Base-by-base conservation (phyloP, 2,888 invertebrate genomes). In the Mesoligia furuncula region DNA sequence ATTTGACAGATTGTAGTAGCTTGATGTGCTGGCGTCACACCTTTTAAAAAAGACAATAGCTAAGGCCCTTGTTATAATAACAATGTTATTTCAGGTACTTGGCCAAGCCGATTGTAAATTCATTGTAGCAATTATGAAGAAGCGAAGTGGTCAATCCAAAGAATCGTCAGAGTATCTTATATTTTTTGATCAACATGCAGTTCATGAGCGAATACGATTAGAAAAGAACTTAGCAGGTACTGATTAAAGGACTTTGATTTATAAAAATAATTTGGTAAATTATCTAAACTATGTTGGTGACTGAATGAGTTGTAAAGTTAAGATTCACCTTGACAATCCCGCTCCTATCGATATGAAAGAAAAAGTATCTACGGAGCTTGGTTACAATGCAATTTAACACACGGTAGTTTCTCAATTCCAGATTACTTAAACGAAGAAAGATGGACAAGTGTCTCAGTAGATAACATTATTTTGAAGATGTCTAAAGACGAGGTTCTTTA, bases 151-250 rank as follows among this genome's bases (percentile, higher is more conserved):
- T 59, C 83, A 89, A 66, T 86, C 91, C 54, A 92, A 93, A 71
- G 92, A 95, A 84, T 91, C 93, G 75, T 95, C 91, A 36, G 93
- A 97, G 85, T 93, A 97, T 77, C 90, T 98, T 36, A 96, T 98
- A 54, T 90, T 98, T 54, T 98, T 99, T 92, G 99, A 99, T 95
- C 99, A 99, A 94, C 99, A 99, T 95, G 99, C 99, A 64, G 98
- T 98, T 48, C 98, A 99, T 93, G 99, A 99, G 95, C 97, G 99
- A 92, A 97, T 99, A 81, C 96, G 98, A 81, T 96, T 99, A 67
- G 99, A 99, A 94, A 94, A 95, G 77, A 97, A 98, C 79, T 95
- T 98, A 80, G 90, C 95, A 92, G 97, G 98, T 98, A 95, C 20
- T 11, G 2, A 20, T 27, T 20, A n/a, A 4, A 4, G 15, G 3